Evolutionary conservation across 2,888 invertebrate genomes (phyloP), one percentile per base, ranked within the genome.

Genomic region (Phaedon cochleariae): DNA sequence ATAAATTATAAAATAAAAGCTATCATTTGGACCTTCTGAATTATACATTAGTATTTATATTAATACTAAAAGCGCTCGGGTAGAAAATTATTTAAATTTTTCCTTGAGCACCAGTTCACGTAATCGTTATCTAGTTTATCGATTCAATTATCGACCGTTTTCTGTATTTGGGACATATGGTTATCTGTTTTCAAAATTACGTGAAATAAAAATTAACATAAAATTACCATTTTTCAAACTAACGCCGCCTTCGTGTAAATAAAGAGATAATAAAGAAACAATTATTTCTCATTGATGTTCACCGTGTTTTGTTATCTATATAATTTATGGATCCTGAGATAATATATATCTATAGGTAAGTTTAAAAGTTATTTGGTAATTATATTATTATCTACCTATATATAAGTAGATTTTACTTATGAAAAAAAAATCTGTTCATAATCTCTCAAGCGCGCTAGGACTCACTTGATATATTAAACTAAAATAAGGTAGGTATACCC

Each of bases 51-150:
- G 45, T 52, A n/a, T 61, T 41, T n/a, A n/a, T 54, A 58, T 63
- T 59, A 59, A 63, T 63, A 67, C 63, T 52, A 53, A 58, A 67
- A 63, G 63, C 12, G 62, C 53, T 58, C 67, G 20, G 52, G 57
- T 52, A 34, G 52, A 53, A 58, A 60, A 60, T 67, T 63, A 67
- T 63, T 63, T 45, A 60, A 59, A 63, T 60, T 60, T 37, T 60
- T 37, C 37, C 46, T 22, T 49, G 45, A 51, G 58, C 45, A 53
- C 29, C 48, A 26, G 20, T 65, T 58, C 58, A 54, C 58, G 62
- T 58, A 59, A 63, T 60, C 41, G n/a, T 41, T 57, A 59, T 46
- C 29, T 53, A 52, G 18, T 57, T 60, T 64, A 60, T 61, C 65
- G 49, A 18, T 57, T 53, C 46, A 54, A 59, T 65, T 60, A 60